Conservation (phyloP, 2,797 vertebrate species). For the Cichlasoma orientale region DNA sequence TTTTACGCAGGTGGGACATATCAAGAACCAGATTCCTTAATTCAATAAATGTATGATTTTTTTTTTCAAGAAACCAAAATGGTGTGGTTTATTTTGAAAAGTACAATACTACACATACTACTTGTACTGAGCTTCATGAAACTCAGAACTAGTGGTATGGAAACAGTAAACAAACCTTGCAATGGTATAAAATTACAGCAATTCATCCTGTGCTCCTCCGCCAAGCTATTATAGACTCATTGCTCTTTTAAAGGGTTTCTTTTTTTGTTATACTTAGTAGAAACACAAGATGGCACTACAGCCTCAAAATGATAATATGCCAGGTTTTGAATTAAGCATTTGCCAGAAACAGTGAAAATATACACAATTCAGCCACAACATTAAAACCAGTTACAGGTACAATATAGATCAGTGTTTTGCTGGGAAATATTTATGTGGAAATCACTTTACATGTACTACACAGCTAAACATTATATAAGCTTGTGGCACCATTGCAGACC, state of each 20-base stretch:
- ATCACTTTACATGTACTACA: not conserved
- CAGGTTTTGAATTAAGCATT: not conserved
- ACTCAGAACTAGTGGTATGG: not conserved
- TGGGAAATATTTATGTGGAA: not conserved
- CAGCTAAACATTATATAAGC: not conserved
- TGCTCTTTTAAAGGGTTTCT: not conserved
- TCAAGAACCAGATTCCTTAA: not conserved
- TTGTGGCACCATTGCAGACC: not conserved
- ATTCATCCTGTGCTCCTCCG: not conserved
- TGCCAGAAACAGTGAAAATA: not conserved
- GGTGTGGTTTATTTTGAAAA: not conserved
- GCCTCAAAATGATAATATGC: conserved; percentile 4
- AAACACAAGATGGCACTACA: conserved; percentile 74
- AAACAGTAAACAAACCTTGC: not conserved
- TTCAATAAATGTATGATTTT: not conserved
- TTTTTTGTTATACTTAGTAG: not conserved
- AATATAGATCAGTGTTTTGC: not conserved
- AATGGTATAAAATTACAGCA: not conserved
- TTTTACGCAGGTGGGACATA: conserved; percentile 15
- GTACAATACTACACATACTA: not conserved
- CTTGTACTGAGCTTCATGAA: not conserved
- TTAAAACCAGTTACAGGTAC: not conserved
- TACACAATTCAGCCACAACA: not conserved
- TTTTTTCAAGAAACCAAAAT: not conserved
- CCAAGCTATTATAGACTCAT: not conserved